Conservation (phyloP, 2,113 vertebrate species). For the Dromas ardeola region DNA sequence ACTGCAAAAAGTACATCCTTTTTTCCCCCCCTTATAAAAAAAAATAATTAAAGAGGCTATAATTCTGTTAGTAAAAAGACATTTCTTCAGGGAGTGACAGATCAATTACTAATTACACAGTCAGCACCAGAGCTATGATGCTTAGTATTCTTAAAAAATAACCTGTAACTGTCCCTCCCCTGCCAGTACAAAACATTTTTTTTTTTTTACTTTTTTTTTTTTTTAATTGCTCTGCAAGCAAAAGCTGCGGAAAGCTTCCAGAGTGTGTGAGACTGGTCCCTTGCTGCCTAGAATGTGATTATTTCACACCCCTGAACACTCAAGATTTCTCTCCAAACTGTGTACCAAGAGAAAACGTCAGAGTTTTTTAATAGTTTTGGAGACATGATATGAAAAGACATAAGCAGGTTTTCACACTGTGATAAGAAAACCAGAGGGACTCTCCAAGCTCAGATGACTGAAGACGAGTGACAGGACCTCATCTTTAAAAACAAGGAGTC, state of each 20-base stretch:
- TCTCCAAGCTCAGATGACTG: neutral
- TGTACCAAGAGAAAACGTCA: conserved; percentile 37
- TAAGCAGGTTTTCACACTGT: conserved; percentile 61
- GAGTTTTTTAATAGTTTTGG: conserved; percentile 52
- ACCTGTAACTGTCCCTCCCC: neutral
- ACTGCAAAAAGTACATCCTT: neutral
- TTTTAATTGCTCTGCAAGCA: conserved; percentile 25
- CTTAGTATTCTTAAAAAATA: conserved; percentile 38
- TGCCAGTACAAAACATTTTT: neutral
- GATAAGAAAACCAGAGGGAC: conserved; percentile 49
- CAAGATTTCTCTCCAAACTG: conserved; percentile 40
- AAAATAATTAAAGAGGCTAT: neutral
- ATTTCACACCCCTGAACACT: conserved; percentile 62
- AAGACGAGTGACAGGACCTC: neutral
- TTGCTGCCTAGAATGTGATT: conserved; percentile 40
- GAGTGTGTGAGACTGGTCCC: conserved; percentile 18
- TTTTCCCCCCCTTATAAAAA: neutral
- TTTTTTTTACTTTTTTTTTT: conserved; percentile 10
- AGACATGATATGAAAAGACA: conserved; percentile 54
- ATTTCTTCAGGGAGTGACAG: conserved; percentile 53
- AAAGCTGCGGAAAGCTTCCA: conserved; percentile 37
- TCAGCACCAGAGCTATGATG: conserved; percentile 36
- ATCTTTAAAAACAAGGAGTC: neutral
- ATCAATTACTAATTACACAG: conserved; percentile 73
- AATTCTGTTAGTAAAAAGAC: conserved; percentile 34